Conservation (phyloP, 2,113 vertebrate genomes). For the Pelobates fuscus region DNA sequence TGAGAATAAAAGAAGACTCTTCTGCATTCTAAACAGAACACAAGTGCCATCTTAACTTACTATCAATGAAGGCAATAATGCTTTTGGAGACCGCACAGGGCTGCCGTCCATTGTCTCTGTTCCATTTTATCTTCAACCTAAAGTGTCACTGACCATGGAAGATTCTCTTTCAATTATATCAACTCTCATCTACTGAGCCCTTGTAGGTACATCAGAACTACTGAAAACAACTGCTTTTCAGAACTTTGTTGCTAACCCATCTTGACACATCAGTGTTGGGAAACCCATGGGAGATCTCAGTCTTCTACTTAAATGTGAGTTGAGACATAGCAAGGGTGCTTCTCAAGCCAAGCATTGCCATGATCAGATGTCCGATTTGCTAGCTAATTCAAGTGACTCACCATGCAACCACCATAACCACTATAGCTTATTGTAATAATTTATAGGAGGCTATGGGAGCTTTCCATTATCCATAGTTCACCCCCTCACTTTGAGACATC, state of each 20-base stretch:
- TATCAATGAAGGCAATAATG: constrained; percentile 61
- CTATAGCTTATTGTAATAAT: too few relatives aligned
- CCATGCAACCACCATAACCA: too few relatives aligned
- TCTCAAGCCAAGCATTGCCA: too few relatives aligned
- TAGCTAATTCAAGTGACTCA: too few relatives aligned
- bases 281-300: background rate
- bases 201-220: background rate
- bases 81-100: constrained; percentile 60
- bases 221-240: background rate
- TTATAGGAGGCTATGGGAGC: too few relatives aligned
- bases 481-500: too few relatives aligned
- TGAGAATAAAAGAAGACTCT: constrained; percentile 66
- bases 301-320: background rate
- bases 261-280: constrained; percentile 5
- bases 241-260: constrained; percentile 9
- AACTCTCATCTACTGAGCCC: background rate
- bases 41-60: constrained; percentile 58
- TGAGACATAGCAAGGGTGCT: too few relatives aligned
- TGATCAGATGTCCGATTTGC: too few relatives aligned
- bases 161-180: constrained; percentile 49
- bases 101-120: constrained; percentile 58
- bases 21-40: constrained; percentile 63
- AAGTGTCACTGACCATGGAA: constrained; percentile 48
- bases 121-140: constrained; percentile 55
- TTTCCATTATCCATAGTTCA: too few relatives aligned